Base-by-base conservation (phyloP, 2,888 invertebrate species). In the Sphaerophoria taeniata region DNA sequence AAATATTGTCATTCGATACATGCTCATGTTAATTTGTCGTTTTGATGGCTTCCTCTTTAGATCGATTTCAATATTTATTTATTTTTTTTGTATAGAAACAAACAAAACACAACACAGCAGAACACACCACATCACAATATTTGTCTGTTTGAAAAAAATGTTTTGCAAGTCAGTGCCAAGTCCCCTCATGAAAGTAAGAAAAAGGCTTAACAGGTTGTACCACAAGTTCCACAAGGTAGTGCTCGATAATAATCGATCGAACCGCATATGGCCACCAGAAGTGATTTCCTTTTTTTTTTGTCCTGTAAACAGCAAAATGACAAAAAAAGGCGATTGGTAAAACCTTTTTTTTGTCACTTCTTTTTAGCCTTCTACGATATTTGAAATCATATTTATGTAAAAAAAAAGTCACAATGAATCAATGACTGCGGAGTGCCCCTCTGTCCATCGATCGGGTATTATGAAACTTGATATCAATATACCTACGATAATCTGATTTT, bases 61-160 rank as follows among this genome's bases (percentile, higher is more conserved):
- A 90, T 92, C 92, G 90, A 89, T 92, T 92, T 90, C 91, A 91
- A n/a, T n/a, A n/a, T n/a, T n/a, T n/a, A n/a, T n/a, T n/a, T n/a
- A 88, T 89, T 61, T 79, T 73, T 87, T 87, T 47, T 63, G 14
- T 16, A 2, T 45, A 11, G 45, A 63, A 6, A 33, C 45, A 4
- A 6, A 53, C 9, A 31, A 31, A 5, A 61, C 0, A 43, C 39
- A 6, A 24, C 24, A 60, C 24, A 43, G n/a, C n/a, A n/a, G n/a
- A n/a, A n/a, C n/a, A 24, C 16, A 34, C 70, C 56, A 12, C 61
- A 33, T 5, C 67, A 31, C 45, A 34, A 77, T 87, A 76, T 87
- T 87, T 83, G 60, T 55, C 77, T 74, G 55, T 58, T 61, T 45
- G 45, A 33, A 14, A 76, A 70, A 83, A 85, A 78, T 53, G 9